Evolutionary conservation across 2,113 vertebrate species (phyloP).

Genomic region (Plectropomus leopardus): DNA sequence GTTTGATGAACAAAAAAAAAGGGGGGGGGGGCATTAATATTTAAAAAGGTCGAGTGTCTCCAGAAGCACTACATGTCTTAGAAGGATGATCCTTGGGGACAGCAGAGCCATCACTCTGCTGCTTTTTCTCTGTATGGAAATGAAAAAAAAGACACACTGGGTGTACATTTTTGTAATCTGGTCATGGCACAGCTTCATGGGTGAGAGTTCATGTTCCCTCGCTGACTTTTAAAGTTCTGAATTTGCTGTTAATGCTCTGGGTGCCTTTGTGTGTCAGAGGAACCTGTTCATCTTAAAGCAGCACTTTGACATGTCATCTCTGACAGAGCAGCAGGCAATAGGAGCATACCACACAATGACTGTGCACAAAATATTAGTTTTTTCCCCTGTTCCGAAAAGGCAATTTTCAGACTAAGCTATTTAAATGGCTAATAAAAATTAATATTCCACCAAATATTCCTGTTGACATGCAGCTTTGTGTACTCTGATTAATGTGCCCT

Average conservation of each 20-base stretch:
- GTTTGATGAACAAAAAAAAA: constrained; percentile 17
- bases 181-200: constrained; percentile 27
- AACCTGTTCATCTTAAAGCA: neutral
- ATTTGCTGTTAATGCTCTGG: constrained; percentile 63
- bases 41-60: constrained; percentile 70
- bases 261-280: constrained; percentile 10
- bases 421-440: too few relatives aligned
- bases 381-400: too few relatives aligned
- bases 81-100: constrained; percentile 58
- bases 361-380: too few relatives aligned
- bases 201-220: constrained; percentile 33
- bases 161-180: constrained; percentile 8
- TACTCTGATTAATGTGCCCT: too few relatives aligned
- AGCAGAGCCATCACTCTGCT: constrained; percentile 17
- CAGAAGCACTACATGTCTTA: constrained; percentile 42
- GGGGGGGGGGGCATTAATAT: constrained; percentile 56
- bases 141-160: neutral
- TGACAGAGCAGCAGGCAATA: too few relatives aligned
- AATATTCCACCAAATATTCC: too few relatives aligned
- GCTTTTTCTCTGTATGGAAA: constrained; percentile 16
- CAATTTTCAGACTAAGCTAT: too few relatives aligned
- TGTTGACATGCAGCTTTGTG: too few relatives aligned
- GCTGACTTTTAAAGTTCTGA: constrained; percentile 68
- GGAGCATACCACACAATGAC: too few relatives aligned
- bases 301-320: too few relatives aligned